A percentile compares a stretch with the other conserved stretches of the same genome.
Conservation (phyloP, 2,113 vertebrate species). For the Taurulus bubalis region DNA sequence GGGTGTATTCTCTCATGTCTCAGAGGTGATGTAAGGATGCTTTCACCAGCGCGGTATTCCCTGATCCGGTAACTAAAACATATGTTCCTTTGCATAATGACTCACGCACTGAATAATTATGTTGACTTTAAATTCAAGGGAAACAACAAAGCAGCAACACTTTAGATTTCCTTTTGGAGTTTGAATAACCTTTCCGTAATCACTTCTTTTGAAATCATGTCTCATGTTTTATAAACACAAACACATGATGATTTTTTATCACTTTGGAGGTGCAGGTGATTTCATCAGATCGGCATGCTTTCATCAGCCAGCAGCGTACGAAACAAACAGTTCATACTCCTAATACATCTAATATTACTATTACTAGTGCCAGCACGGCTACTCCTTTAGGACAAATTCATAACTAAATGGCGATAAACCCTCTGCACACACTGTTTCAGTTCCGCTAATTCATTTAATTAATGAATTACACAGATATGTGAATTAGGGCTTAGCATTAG, state of each 20-base stretch:
- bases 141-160: neutral
- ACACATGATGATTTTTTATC: neutral
- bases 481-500: neutral
- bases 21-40: slow-evolving; percentile 12
- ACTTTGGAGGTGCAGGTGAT: neutral
- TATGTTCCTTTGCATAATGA: neutral
- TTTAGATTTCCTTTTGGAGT: too few relatives aligned
- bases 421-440: neutral
- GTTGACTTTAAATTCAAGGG: neutral
- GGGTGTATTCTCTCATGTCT: neutral
- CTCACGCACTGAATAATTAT: neutral
- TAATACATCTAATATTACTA: neutral
- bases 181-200: too few relatives aligned
- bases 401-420: neutral
- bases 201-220: too few relatives aligned
- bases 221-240: neutral
- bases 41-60: slow-evolving; percentile 11
- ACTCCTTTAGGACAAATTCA: neutral
- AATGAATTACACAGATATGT: neutral
- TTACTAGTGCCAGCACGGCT: too few relatives aligned
- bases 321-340: neutral
- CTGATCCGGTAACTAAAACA: neutral
- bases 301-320: neutral
- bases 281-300: neutral
- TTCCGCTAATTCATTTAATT: neutral